Base-by-base conservation (phyloP, 1,140 invertebrate species). In the Tenebrio molitor region DNA sequence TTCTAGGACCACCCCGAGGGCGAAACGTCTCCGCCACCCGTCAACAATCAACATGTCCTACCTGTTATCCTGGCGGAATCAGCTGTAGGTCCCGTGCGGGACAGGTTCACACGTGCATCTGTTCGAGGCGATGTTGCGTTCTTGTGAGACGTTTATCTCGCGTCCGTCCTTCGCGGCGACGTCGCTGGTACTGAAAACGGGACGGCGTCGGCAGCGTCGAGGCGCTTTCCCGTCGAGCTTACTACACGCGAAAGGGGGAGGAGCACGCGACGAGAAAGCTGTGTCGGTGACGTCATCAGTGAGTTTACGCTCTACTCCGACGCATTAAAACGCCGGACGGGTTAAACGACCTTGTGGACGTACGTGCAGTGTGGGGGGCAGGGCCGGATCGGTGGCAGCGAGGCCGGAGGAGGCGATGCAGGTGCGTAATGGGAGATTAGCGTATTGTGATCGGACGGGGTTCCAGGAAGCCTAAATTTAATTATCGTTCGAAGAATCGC, bases 261-360 rank as follows among this genome's bases (percentile, higher is more conserved):
- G 50, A 58, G 50, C 23, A 58, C 50, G 23, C 50, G 19, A 58
- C 23, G 46, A 53, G 46, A 53, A 53, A 53, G 46, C 46, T 53
- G 46, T 53, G 46, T 53, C 23, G 21, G 23, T 58, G 50, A 58
- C 50, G 50, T 58, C 50, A 58, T 58, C 50, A 58, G 17, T 14
- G 50, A 58, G 50, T 58, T 58, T 58, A 58, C 50, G 50, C 50
- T 58, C 50, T 58, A 58, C 50, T 58, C 50, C 50, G 50, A 58
- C 50, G 50, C 50, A 58, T 58, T 58, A 58, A 58, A 50, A 58
- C 36, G 6, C 21, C 23, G 25, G 50, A 33, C 50, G 50, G 29
- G 50, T 58, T 58, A 58, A 58, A 58, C 23, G 50, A 58, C 50
- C 50, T 58, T 58, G 8, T 29, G 50, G 50, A 58, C n/a, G 50